Evolutionary conservation across 2,888 invertebrate genomes (phyloP).

Genomic region (Aphodius sticticus): DNA sequence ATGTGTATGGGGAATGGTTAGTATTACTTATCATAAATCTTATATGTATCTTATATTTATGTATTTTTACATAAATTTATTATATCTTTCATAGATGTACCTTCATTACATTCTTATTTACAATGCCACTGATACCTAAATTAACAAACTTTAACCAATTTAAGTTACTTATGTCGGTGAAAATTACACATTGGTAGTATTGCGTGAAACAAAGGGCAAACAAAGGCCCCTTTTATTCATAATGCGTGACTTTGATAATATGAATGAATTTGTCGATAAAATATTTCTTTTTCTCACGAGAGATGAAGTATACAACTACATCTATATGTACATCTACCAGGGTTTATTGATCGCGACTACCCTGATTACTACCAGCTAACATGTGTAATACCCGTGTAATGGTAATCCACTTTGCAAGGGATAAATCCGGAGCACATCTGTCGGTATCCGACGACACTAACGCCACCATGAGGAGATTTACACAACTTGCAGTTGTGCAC

Average conservation of each 20-base stretch:
- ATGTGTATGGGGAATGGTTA: too few species aligned
- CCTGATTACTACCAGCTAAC: constrained; percentile 39
- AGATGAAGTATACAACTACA: neutral
- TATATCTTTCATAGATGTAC: too few species aligned
- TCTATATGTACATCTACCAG: neutral
- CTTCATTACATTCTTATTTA: too few species aligned
- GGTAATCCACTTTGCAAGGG: constrained; percentile 56
- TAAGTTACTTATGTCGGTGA: too few species aligned
- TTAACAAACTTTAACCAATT: too few species aligned
- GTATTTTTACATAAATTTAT: too few species aligned
- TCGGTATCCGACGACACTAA: constrained; percentile 37
- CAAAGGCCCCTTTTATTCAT: too few species aligned
- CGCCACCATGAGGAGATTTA: neutral
- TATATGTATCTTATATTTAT: too few species aligned
- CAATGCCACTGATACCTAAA: too few species aligned
- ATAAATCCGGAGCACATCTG: constrained; percentile 58
- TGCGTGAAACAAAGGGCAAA: too few species aligned
- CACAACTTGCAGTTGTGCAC: neutral
- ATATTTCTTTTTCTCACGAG: neutral
- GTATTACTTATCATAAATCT: too few species aligned
- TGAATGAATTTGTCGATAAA: neutral
- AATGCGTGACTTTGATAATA: neutral
- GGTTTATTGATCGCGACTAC: neutral
- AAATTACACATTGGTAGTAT: too few species aligned
- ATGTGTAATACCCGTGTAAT: constrained; percentile 60